Conservation (phyloP, 1,140 invertebrate species). For the Oryzaephilus surinamensis region DNA sequence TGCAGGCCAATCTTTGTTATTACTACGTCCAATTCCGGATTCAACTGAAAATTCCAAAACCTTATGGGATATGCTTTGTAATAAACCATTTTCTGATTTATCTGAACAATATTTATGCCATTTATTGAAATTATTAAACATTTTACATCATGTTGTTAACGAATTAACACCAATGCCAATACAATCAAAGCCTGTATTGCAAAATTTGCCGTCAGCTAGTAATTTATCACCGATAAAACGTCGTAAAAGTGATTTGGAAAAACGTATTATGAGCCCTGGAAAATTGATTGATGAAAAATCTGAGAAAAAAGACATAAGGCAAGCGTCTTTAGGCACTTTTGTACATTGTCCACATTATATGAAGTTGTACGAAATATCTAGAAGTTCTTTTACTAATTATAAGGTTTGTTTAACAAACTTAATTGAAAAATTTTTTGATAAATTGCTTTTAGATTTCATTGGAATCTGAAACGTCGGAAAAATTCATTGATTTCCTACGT, state of each 20-base stretch:
- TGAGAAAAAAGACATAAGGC: constrained; percentile 36
- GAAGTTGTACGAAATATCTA: constrained; percentile 64
- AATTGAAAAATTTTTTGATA: background rate
- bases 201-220: constrained; percentile 37
- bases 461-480: constrained; percentile 58
- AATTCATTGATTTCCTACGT: constrained; percentile 60
- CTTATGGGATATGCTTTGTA: constrained; percentile 48
- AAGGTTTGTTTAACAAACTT: constrained; percentile 41
- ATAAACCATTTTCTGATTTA: constrained; percentile 35
- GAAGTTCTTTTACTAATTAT: constrained; percentile 68
- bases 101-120: constrained; percentile 56
- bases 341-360: constrained; percentile 60
- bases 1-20: constrained; percentile 3
- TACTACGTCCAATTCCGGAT: background rate
- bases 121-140: constrained; percentile 58
- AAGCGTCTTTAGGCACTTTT: constrained; percentile 50
- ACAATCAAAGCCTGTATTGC: constrained; percentile 43
- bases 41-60: background rate
- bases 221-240: constrained; percentile 42
- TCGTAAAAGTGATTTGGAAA: constrained; percentile 33
- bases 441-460: constrained; percentile 52
- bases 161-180: constrained; percentile 52
- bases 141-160: constrained; percentile 66
- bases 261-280: constrained; percentile 22
- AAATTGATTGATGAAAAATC: constrained; percentile 26